Percentiles rank a stretch among this genome's conserved stretches.
Evolutionary conservation across 2,888 invertebrate species (phyloP).

Genomic region (Loripinus fragilis): DNA sequence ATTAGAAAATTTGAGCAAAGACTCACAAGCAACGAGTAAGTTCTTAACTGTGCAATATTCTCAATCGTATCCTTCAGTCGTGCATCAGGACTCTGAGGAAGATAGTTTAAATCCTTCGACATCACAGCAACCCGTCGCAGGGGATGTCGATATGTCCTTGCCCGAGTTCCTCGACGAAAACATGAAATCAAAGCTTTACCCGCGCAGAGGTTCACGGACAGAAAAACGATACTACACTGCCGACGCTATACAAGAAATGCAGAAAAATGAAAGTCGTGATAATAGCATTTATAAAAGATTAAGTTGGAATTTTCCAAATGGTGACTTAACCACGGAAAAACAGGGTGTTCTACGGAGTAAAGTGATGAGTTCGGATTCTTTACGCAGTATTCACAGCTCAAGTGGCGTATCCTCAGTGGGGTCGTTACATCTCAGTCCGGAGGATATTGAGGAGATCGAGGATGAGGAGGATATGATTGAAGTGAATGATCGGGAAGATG

Average conservation of each 20-base stretch:
- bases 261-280: constrained; percentile 76
- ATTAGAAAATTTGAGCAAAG: constrained; percentile 12
- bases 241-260: constrained; percentile 87
- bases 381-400: constrained; percentile 83
- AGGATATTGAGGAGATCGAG: constrained; percentile 77
- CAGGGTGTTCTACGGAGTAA: constrained; percentile 74
- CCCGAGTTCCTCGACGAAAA: constrained; percentile 72
- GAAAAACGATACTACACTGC: constrained; percentile 87
- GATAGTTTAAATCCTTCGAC: constrained; percentile 13
- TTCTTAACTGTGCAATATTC: constrained; percentile 62
- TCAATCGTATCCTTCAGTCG: constrained; percentile 53
- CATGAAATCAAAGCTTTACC: constrained; percentile 77
- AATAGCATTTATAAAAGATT: constrained; percentile 86
- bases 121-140: not conserved
- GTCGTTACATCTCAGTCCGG: constrained; percentile 81
- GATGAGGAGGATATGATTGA: constrained; percentile 55
- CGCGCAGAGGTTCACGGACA: constrained; percentile 74
- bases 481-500: constrained; percentile 39
- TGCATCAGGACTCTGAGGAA: constrained; percentile 48
- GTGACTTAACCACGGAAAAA: constrained; percentile 70
- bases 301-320: constrained; percentile 86
- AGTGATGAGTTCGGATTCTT: constrained; percentile 82
- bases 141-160: constrained; percentile 10
- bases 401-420: constrained; percentile 84
- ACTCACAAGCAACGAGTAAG: constrained; percentile 20